A percentile compares a stretch with the other conserved stretches of the same genome.
These are phyloP conservation scores for Mobula birostris DNA, from an alignment of 2,113 vertebrate genomes.

Conservation along the genomic window DNA sequence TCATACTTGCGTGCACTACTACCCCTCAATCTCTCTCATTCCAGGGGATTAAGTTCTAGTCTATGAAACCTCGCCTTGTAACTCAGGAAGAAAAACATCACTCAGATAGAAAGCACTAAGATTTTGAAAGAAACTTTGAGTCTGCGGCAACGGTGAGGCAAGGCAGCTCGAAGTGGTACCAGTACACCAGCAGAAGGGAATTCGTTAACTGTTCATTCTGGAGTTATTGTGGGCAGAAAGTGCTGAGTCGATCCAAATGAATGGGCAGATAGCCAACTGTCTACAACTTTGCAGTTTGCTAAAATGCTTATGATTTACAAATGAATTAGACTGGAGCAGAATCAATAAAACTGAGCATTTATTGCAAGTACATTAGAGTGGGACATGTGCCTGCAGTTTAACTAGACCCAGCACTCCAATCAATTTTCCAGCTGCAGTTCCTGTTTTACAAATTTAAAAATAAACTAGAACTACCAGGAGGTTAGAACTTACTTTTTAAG, in stretches of 20 bases:
- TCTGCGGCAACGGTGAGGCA: background rate
- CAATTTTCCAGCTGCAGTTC: background rate
- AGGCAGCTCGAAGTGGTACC: background rate
- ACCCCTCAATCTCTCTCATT: too few species aligned
- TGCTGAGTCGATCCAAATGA: background rate
- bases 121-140: background rate
- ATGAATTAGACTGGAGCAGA: background rate
- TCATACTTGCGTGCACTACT: too few species aligned
- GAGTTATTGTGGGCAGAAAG: background rate
- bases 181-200: background rate
- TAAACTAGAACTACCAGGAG: background rate
- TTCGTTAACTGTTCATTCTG: background rate
- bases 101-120: background rate
- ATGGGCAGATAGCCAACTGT: background rate
- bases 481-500: background rate
- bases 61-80: background rate
- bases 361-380: background rate
- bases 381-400: background rate
- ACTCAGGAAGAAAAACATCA: background rate
- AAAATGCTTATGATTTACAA: background rate
- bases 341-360: slow-evolving; percentile 2
- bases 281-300: background rate
- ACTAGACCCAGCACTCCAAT: background rate
- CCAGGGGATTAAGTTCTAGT: too few species aligned
- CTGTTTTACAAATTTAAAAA: background rate